phyloP scores from a whole-genome alignment of 2,888 invertebrate genomes.

The Drosophila helvetica region DNA sequence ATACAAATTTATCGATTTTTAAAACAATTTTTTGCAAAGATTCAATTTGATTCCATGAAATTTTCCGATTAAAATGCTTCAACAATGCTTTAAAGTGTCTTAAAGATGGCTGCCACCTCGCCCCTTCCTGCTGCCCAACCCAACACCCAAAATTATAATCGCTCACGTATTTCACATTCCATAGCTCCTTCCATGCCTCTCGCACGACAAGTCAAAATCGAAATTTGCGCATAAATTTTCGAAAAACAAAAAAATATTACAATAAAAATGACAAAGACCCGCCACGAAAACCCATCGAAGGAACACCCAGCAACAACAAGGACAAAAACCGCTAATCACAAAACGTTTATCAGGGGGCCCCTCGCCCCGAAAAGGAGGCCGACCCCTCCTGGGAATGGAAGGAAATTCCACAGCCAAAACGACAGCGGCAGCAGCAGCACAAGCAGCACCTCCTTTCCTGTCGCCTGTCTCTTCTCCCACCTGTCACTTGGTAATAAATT shows the following conservation, averaged over 20 bases:
- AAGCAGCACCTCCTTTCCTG: neutral
- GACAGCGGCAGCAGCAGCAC: neutral
- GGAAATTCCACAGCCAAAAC: neutral
- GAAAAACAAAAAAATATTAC: constrained; percentile 49
- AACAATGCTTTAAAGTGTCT: constrained; percentile 9
- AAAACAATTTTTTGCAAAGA: neutral
- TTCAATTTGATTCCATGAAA: neutral
- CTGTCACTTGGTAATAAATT: constrained; percentile 71
- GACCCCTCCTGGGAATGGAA: constrained; percentile 6
- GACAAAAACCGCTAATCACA: constrained; percentile 59
- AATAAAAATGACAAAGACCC: constrained; percentile 61
- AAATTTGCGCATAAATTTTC: constrained; percentile 65
- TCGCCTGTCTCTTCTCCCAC: constrained; percentile 42
- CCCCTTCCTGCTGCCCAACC: neutral
- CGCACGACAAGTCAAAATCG: constrained; percentile 25
- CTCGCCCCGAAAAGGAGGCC: constrained; percentile 1
- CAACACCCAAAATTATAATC: constrained; percentile 37
- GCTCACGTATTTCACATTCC: constrained; percentile 44
- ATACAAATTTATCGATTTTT: too few relatives aligned
- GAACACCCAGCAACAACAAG: constrained; percentile 3
- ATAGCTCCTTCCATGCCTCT: neutral
- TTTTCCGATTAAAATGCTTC: neutral
- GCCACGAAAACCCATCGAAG: constrained; percentile 25
- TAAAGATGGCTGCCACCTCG: neutral
- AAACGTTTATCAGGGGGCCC: constrained; percentile 63